Base-by-base conservation (phyloP, 2,113 vertebrate species). In the Forbesichthys papilliferus region DNA sequence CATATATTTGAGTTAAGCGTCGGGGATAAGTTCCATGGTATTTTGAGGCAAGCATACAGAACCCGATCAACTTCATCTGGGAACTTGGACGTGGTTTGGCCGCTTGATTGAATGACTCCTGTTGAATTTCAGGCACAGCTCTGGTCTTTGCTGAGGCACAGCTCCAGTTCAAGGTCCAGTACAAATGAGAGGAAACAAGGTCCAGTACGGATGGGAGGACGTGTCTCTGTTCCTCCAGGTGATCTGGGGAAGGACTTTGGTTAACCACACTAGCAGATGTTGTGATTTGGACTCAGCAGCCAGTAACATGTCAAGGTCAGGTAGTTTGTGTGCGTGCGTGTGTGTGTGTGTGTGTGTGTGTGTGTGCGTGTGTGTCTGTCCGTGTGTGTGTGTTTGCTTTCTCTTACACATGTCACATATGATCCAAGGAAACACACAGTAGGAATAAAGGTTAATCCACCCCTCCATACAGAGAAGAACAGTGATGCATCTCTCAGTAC, bases 231-330 rank as follows among this genome's bases (percentile, higher is more conserved):
- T 77, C 51, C 20, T 61, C 0, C 58, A 67, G 63, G 75, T 73
- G 64, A 56, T 48, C 1, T 11, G 18, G 36, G 11, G 62, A 61
- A 61, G 12, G 16, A 34, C 5, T 68, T 20, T 14, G 7, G 4
- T 64, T 60, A 64, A 68, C 42, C 68, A 56, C 68, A 71, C 49
- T 5, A 63, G 67, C 70, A 74, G 74, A 77, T 80, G 70, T 64
- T 52, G 51, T 56, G 61, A 74, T 53, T 49, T 69, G 58, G 73
- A 68, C 51, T n/a, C 14, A 18, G 33, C 49, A 62, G 20, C 66
- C 16, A 66, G 48, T 49, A 16, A 72, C n/a, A 71, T 1, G 7
- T 64, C 20, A 67, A 64, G 65, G 64, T 73, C 60, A 14, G 16
- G 66, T n/a, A 20, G 61, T 4, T 10, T 11, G 36, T 46, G 14